phyloP scores from a whole-genome alignment of 1,140 invertebrate species.

The Bactericera cockerelli region DNA sequence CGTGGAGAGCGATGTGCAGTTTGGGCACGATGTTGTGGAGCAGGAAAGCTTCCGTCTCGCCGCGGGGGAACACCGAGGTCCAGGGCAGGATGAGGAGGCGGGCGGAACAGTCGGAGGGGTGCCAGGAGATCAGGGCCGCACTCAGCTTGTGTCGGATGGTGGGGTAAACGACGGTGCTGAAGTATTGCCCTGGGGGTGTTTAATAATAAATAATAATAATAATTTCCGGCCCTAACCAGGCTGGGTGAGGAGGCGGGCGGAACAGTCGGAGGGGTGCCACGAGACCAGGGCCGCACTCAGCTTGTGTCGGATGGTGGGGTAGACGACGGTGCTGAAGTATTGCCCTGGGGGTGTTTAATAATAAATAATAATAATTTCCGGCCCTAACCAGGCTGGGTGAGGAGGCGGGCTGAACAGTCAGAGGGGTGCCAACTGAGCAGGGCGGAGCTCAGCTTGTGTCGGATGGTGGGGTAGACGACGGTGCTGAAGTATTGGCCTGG shows the following conservation, averaged over 20 bases:
- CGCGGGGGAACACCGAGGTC: slow-evolving; percentile 65
- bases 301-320: too few species aligned
- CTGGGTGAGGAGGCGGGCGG: too few species aligned
- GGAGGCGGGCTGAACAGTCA: slow-evolving; percentile 78
- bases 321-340: slow-evolving; percentile 15
- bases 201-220: too few species aligned
- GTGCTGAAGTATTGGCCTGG: too few species aligned
- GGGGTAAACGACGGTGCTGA: slow-evolving; percentile 76
- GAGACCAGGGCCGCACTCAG: too few species aligned
- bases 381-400: too few species aligned
- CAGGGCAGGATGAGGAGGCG: slow-evolving; percentile 84
- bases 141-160: slow-evolving; percentile 82
- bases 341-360: too few species aligned
- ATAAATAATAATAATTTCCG: too few species aligned
- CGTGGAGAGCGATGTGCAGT: slow-evolving; percentile 51
- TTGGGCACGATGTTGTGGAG: slow-evolving; percentile 85
- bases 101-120: slow-evolving; percentile 81
- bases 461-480: too few species aligned
- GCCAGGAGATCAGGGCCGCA: slow-evolving; percentile 75
- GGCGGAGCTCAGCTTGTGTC: too few species aligned
- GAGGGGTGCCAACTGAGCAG: slow-evolving; percentile 82
- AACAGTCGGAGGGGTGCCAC: too few species aligned
- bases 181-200: slow-evolving; percentile 35
- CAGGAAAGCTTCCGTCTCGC: slow-evolving; percentile 70
- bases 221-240: too few species aligned